Percentiles rank a stretch among this genome's conserved stretches.
These are phyloP conservation scores for Cirrhinus mrigala DNA, from an alignment of 2,797 vertebrate species.

Conservation along the genomic window DNA sequence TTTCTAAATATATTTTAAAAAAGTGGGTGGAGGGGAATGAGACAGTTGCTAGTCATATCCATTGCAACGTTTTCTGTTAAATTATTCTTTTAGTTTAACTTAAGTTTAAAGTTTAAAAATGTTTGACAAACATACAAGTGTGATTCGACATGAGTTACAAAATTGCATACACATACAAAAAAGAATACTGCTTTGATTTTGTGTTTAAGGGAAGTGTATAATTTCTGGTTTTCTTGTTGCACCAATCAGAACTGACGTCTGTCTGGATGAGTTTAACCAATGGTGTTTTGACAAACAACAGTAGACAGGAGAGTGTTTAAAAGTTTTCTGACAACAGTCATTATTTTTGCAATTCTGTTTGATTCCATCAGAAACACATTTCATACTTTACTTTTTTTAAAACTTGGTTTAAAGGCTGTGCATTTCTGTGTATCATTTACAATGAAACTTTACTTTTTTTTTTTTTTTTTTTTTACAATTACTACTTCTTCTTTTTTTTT, in stretches of 20 bases:
- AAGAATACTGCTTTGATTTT: background rate
- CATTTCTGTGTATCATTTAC: background rate
- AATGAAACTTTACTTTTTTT: too few relatives aligned
- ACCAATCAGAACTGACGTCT: background rate
- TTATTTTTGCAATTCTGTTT: background rate
- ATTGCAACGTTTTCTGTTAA: too few relatives aligned
- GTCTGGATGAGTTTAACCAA: background rate
- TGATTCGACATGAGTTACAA: background rate
- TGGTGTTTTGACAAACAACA: background rate
- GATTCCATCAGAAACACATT: background rate
- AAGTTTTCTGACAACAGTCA: background rate
- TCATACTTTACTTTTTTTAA: background rate
- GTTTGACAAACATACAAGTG: background rate
- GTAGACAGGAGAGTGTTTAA: background rate
- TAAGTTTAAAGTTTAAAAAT: too few relatives aligned
- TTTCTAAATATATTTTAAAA: background rate
- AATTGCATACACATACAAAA: background rate
- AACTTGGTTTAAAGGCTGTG: background rate
- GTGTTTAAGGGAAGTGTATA: background rate
- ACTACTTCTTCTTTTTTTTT: too few relatives aligned
- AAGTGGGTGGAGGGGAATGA: background rate
- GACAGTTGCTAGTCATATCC: background rate
- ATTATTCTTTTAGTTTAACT: too few relatives aligned
- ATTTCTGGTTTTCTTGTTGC: background rate
- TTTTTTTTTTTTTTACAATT: too few relatives aligned